A percentile compares a stretch with the other conserved stretches of the same genome.
Conservation (phyloP, 2,888 invertebrate genomes). For the Taenaris catops region DNA sequence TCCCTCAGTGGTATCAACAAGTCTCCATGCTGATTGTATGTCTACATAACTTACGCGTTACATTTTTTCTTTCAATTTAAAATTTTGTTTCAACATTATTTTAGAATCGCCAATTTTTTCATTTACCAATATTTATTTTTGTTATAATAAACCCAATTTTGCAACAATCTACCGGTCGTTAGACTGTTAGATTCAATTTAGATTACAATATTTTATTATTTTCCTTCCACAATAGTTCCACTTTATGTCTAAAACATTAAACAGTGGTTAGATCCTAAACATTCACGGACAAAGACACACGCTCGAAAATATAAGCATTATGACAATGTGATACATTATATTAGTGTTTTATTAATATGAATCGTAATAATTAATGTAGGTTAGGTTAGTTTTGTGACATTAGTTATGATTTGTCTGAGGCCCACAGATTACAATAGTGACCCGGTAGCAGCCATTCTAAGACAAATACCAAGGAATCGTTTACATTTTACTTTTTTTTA, state of each 20-base stretch:
- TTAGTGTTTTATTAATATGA: slow-evolving; percentile 74
- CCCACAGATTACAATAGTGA: slow-evolving; percentile 78
- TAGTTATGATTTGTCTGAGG: slow-evolving; percentile 65
- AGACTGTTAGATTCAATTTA: slow-evolving; percentile 44
- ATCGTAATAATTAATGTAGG: slow-evolving; percentile 76
- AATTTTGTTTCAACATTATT: slow-evolving; percentile 61
- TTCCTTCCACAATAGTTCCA: slow-evolving; percentile 53
- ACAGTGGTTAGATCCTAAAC: slow-evolving; percentile 75
- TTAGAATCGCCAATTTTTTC: slow-evolving; percentile 55
- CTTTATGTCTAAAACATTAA: slow-evolving; percentile 72
- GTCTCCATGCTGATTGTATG: slow-evolving; percentile 59
- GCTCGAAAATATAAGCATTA: slow-evolving; percentile 80
- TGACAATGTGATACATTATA: slow-evolving; percentile 79
- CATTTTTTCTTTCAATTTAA: slow-evolving; percentile 36
- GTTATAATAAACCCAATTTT: slow-evolving; percentile 52
- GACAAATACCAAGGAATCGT: slow-evolving; percentile 75
- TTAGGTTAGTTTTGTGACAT: slow-evolving; percentile 58
- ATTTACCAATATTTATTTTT: slow-evolving; percentile 46
- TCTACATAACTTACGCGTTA: slow-evolving; percentile 59
- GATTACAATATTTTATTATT: slow-evolving; percentile 43
- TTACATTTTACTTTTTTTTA: slow-evolving; percentile 42
- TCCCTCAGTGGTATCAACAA: slow-evolving; percentile 73
- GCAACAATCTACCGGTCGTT: slow-evolving; percentile 35
- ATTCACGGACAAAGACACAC: slow-evolving; percentile 80
- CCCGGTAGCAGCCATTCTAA: slow-evolving; percentile 66